Evolutionary conservation across 2,797 vertebrate species (phyloP), one percentile per base, ranked within the genome.

Genomic region (Pipistrellus pipistrellus): DNA sequence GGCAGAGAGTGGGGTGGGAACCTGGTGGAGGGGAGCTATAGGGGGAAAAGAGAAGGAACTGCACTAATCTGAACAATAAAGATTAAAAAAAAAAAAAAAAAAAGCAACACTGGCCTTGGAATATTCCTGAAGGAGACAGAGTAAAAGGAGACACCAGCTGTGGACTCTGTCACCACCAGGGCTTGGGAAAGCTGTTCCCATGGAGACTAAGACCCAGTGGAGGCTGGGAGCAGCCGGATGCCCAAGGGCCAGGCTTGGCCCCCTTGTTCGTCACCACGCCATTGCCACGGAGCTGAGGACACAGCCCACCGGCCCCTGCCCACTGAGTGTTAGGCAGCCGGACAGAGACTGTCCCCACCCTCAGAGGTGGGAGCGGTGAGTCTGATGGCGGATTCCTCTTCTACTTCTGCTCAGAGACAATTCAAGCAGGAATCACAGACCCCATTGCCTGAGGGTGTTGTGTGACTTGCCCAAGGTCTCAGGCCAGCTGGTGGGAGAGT

Each of bases 131-230:
- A 78, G 62, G 59, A 81, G 85, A 69, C 20, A 23, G 48, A 86
- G 55, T 57, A 89, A 62, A 80, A 8, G 0, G 72, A 88, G 77
- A 78, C 73, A 13, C 68, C 44, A 77, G 76, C 38, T 14, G 17
- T 27, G 41, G 51, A 35, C 59, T 84, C 82, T 82, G 80, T 68
- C 46, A 15, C 38, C 94, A 90, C 8, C 48, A 23, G 32, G 55
- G n/a, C 91, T 82, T 18, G 32, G 71, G 72, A 81, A 41, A 76
- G 57, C 71, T 32, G 82, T 89, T 85, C 62, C 78, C 88, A 21
- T 0, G 1, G 64, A 81, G 73, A 66, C 73, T 68, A 25, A 88
- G 32, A 32, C 38, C 51, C 71, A n/a, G n/a, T 23, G 62, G 62
- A 78, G 72, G 15, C 92, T 38, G 51, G 82, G 25, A 32, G 59